phyloP scores from a whole-genome alignment of 2,888 invertebrate genomes.

The Emmelina monodactyla region DNA sequence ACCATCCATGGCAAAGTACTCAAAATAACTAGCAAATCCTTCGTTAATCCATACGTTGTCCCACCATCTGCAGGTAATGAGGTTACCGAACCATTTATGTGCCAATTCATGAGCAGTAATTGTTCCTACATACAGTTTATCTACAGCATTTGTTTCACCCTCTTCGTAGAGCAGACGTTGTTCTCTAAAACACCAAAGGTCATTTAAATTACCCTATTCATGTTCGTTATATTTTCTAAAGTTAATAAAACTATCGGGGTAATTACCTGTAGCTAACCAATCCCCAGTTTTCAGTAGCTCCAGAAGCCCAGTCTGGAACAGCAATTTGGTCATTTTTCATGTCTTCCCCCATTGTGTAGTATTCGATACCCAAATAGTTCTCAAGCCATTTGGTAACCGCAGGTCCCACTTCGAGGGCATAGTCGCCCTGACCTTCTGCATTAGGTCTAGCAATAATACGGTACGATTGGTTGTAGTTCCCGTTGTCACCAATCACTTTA shows the following conservation, averaged over 20 bases:
- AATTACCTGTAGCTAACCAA: constrained; percentile 57
- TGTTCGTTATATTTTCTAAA: too few species aligned
- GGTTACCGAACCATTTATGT: constrained; percentile 85
- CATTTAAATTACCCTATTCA: too few species aligned
- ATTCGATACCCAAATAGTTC: constrained; percentile 40
- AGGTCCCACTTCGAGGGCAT: constrained; percentile 49
- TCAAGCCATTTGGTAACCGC: constrained; percentile 45
- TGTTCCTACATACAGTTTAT: constrained; percentile 53
- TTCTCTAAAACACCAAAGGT: too few species aligned
- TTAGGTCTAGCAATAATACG: constrained; percentile 47
- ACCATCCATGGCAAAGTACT: constrained; percentile 66
- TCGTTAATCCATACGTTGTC: constrained; percentile 77
- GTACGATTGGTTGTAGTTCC: constrained; percentile 29
- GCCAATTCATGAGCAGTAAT: constrained; percentile 66
- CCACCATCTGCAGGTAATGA: constrained; percentile 78
- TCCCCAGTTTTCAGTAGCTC: constrained; percentile 60
- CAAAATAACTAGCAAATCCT: constrained; percentile 75
- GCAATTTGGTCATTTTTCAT: constrained; percentile 57
- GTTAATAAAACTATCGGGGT: too few species aligned
- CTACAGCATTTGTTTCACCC: constrained; percentile 42
- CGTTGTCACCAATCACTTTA: constrained; percentile 38
- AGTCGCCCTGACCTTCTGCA: constrained; percentile 41
- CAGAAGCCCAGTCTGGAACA: constrained; percentile 55
- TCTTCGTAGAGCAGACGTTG: constrained; percentile 45
- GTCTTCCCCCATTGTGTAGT: constrained; percentile 38